Conservation (phyloP, 2,888 invertebrate species). For the Cacoxenus indagator region DNA sequence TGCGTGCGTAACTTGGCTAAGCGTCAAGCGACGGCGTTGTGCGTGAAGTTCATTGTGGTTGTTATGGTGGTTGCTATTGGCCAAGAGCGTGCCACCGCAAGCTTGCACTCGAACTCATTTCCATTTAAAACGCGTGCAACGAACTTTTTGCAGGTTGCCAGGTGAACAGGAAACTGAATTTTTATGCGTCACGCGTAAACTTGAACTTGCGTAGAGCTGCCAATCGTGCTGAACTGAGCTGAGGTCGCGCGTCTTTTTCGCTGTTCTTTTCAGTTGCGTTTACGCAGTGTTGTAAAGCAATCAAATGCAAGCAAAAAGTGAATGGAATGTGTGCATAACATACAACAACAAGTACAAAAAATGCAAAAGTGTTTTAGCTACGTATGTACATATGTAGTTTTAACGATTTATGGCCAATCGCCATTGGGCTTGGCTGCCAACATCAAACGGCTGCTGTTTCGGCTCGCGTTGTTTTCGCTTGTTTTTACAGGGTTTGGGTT, state of each 20-base stretch:
- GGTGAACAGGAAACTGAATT: conserved; percentile 23
- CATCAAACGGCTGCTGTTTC: conserved; percentile 40
- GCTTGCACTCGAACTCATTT: conserved; percentile 11
- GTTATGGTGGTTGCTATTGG: not conserved
- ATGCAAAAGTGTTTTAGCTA: not conserved
- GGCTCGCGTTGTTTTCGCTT: not conserved
- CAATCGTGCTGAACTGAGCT: too few relatives aligned
- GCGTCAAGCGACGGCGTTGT: not conserved
- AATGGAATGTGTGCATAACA: not conserved
- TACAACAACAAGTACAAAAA: not conserved
- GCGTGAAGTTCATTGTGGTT: not conserved
- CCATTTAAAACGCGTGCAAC: conserved; percentile 19
- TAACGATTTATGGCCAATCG: conserved; percentile 63
- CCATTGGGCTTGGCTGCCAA: conserved; percentile 62
- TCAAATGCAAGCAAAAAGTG: conserved; percentile 9
- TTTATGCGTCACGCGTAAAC: conserved; percentile 23
- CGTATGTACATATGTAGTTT: too few relatives aligned
- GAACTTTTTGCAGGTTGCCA: conserved; percentile 22
- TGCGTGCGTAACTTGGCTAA: not conserved
- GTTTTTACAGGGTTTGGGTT: conserved; percentile 15
- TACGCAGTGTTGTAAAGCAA: conserved; percentile 1
- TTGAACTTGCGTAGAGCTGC: conserved; percentile 22
- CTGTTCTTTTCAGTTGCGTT: not conserved
- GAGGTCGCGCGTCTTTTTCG: not conserved
- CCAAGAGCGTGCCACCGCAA: not conserved